Conservation (phyloP, 2,113 vertebrate species). For the Prionailurus viverrinus region DNA sequence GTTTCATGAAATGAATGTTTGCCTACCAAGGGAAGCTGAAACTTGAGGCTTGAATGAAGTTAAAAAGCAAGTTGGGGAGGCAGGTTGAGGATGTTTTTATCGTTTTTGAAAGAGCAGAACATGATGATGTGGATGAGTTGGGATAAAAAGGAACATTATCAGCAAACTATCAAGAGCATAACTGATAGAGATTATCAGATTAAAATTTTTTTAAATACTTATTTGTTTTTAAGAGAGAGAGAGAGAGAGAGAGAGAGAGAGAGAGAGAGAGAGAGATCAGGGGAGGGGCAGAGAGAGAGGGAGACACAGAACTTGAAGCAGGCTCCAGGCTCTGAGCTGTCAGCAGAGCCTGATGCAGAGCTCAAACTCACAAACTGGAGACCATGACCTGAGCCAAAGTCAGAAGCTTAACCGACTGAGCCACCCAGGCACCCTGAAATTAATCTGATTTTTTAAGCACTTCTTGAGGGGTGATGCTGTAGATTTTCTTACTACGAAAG, state of each 20-base stretch:
- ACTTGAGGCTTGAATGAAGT: not conserved
- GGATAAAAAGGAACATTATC: not conserved
- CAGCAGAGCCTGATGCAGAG: too few relatives aligned
- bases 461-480: not conserved
- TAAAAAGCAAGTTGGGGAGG: not conserved
- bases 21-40: not conserved
- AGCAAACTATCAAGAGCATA: not conserved
- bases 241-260: too few relatives aligned
- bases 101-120: not conserved
- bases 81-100: not conserved
- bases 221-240: too few relatives aligned
- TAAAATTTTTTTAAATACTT: not conserved
- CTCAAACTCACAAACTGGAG: too few relatives aligned
- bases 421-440: too few relatives aligned
- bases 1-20: not conserved
- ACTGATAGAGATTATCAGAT: not conserved
- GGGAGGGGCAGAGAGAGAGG: too few relatives aligned
- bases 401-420: too few relatives aligned
- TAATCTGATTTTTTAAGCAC: not conserved
- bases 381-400: too few relatives aligned
- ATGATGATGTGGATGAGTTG: not conserved
- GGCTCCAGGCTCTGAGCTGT: too few relatives aligned
- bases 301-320: too few relatives aligned
- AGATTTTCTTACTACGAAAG: not conserved
- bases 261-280: too few relatives aligned